Conservation (phyloP, 2,797 vertebrate species). For the Sebastes taczanowskii region DNA sequence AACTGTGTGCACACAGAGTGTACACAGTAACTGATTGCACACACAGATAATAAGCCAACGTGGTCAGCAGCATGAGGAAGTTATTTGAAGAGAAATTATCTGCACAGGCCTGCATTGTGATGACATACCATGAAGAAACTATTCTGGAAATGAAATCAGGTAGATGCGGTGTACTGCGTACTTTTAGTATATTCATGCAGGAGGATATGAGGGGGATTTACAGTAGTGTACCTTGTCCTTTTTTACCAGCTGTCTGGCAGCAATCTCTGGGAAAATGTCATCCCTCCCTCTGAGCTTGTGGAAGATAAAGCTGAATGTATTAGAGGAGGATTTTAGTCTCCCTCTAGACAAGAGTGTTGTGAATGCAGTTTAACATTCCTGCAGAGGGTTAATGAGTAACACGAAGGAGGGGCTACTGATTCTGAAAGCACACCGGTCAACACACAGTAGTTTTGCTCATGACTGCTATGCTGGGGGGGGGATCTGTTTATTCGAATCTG, state of each 20-base stretch:
- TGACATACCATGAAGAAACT: neutral
- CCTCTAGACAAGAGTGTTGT: neutral
- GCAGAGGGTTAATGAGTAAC: slow-evolving; percentile 64
- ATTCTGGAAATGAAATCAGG: neutral
- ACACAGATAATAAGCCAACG: neutral
- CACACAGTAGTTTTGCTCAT: neutral
- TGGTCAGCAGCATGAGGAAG: slow-evolving; percentile 18
- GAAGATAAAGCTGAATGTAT: slow-evolving; percentile 28
- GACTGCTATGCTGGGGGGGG: neutral
- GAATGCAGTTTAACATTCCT: slow-evolving; percentile 41
- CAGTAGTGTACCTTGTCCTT: neutral
- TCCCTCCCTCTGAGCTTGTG: slow-evolving; percentile 4
- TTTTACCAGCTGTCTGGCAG: slow-evolving; percentile 3
- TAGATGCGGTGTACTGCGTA: neutral
- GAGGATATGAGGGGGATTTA: neutral
- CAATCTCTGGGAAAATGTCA: neutral
- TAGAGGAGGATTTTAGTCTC: slow-evolving; percentile 20
- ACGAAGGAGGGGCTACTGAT: slow-evolving; percentile 20
- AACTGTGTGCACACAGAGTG: neutral
- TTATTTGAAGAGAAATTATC: slow-evolving; percentile 20
- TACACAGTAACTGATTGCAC: neutral
- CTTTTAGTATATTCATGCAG: neutral
- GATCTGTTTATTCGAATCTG: neutral
- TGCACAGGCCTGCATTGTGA: neutral
- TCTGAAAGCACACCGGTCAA: slow-evolving; percentile 5